Percentiles rank a stretch among this genome's conserved stretches.
phyloP scores from a whole-genome alignment of 37 sponge, comb jelly and placozoan species.

The Hexactinellida sp. region DNA sequence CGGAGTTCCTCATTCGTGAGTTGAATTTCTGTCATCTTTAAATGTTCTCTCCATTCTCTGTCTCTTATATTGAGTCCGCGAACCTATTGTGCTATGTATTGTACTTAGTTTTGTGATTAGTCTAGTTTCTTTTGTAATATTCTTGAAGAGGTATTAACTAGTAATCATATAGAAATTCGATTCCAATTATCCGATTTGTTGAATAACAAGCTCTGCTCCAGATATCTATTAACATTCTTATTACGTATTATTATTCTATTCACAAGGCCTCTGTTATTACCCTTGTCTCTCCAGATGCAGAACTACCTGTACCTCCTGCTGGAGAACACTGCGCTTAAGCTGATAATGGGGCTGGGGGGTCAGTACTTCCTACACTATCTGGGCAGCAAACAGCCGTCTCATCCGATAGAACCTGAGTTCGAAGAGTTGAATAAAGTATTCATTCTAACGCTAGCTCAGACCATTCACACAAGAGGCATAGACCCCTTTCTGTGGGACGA shows the following conservation, averaged over 20 bases:
- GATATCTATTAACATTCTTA: too few relatives aligned
- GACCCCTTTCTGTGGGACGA: not conserved
- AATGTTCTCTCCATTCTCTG: not conserved
- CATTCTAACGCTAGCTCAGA: constrained; percentile 52
- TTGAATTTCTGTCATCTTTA: not conserved
- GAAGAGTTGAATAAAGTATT: constrained; percentile 70
- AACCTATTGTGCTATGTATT: too few relatives aligned
- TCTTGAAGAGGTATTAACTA: too few relatives aligned
- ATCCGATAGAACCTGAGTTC: constrained; percentile 29
- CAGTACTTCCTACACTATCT: not conserved
- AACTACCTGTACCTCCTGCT: not conserved
- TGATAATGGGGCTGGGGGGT: not conserved
- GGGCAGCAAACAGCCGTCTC: not conserved
- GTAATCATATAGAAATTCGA: too few relatives aligned
- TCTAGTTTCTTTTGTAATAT: too few relatives aligned
- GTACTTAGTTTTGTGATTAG: too few relatives aligned
- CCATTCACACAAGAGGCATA: constrained; percentile 27
- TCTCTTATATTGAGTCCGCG: too few relatives aligned
- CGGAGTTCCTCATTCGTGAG: constrained; percentile 86
- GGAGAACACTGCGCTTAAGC: not conserved
- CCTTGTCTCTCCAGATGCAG: not conserved
- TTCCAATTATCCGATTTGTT: too few relatives aligned
- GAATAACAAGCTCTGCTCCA: too few relatives aligned
- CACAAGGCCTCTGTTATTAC: too few relatives aligned
- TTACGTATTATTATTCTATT: too few relatives aligned